Conservation (phyloP, 2,888 invertebrate genomes). For the Gasteruption jaculator region DNA sequence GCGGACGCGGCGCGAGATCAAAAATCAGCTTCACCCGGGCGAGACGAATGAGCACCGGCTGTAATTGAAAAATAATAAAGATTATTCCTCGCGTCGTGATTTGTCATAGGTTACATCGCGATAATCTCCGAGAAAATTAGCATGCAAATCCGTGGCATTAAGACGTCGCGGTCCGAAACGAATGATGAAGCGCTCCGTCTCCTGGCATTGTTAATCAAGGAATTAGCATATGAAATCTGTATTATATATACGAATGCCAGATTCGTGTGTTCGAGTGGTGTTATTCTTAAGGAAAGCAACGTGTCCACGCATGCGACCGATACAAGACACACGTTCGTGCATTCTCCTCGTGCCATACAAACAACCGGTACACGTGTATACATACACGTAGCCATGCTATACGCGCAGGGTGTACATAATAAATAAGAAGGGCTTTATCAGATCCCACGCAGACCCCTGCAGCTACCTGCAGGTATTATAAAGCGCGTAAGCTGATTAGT, state of each 20-base stretch:
- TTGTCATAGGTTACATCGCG: no score
- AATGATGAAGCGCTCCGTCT: conserved; percentile 37
- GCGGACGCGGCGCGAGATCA: no score
- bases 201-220: conserved; percentile 43
- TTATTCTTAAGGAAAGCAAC: conserved; percentile 4
- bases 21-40: no score
- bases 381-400: conserved; percentile 18
- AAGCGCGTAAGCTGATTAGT: conserved; percentile 47
- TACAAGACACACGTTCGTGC: background rate
- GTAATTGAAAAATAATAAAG: no score
- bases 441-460: conserved; percentile 43
- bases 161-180: conserved; percentile 34
- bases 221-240: conserved; percentile 46
- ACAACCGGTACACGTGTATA: conserved; percentile 11
- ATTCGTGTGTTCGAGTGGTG: conserved; percentile 19
- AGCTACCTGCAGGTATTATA: conserved; percentile 39
- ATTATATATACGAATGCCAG: conserved; percentile 31
- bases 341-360: background rate
- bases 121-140: no score
- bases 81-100: no score
- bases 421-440: conserved; percentile 46
- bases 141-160: conserved; percentile 38
- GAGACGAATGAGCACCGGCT: no score
- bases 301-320: no score
- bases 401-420: conserved; percentile 36